Conservation (phyloP, 2,113 vertebrate species). For the Apodemus sylvaticus region DNA sequence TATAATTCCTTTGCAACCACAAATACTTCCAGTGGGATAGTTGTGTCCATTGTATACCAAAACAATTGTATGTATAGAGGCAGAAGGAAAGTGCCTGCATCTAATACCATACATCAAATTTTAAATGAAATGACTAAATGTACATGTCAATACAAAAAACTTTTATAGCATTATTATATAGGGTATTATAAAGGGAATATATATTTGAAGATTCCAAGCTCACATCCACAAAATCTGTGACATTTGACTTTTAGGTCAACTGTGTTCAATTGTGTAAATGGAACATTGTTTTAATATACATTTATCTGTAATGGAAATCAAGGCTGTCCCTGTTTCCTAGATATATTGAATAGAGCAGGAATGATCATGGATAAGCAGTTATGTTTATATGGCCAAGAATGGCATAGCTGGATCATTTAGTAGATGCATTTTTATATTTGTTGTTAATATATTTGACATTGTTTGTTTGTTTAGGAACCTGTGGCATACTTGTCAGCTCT, state of each 20-base stretch:
- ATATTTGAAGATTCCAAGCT: background rate
- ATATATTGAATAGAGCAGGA: background rate
- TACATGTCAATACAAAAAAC: background rate
- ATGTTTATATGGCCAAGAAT: background rate
- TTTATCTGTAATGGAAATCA: background rate
- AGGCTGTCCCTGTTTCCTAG: background rate
- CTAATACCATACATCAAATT: background rate
- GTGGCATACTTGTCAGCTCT: too few species aligned
- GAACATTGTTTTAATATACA: background rate
- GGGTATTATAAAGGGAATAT: background rate
- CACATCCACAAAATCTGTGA: background rate
- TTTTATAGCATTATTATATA: background rate
- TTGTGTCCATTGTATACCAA: background rate
- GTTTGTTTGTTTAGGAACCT: background rate
- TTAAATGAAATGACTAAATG: background rate
- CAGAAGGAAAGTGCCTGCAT: background rate
- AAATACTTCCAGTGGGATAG: background rate
- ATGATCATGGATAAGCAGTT: background rate
- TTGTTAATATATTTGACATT: background rate
- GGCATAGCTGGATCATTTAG: background rate
- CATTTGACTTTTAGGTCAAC: background rate
- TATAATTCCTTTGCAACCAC: background rate
- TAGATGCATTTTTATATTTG: background rate
- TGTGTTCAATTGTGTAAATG: background rate
- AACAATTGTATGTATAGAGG: background rate